Evolutionary conservation across 2,888 invertebrate genomes (phyloP), one percentile per base, ranked within the genome.

Genomic region (Philereme vetulata): DNA sequence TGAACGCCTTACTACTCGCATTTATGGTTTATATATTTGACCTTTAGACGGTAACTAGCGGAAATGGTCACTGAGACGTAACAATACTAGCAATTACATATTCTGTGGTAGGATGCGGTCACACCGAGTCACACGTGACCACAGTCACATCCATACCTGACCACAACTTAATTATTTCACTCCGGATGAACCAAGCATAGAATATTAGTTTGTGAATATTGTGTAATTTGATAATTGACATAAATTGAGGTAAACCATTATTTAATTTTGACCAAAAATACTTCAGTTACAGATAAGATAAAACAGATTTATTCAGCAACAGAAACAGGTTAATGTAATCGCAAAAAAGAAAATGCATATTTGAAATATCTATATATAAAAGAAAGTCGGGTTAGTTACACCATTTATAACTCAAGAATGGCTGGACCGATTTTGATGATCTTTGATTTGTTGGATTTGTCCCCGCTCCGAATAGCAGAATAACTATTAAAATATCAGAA

Each of bases 31-130:
- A 40, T 40, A 9, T 21, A 7, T 34, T 43, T 55, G 55, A 55
- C 42, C 51, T 51, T 59, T 59, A 9, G 34, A n/a, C 33, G 34
- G 42, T 46, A 6, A 35, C 47, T 34, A 10, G 9, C 21, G 53
- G 52, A 61, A 47, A 36, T 34, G 45, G 53, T 50, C 42, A 36
- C 40, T 51, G 36, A 54, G 43, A 44, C 38, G 33, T 45, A 21
- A 21, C 21, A 21, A 21, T 21, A 21, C 21, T 21, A 42, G 47
- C 3, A 36, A 11, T 4, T 49, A 36, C 4, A 11, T 50, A 32
- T 10, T 5, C 40, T 45, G 49, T 44, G 51, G 48, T 49, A 59
- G 58, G 62, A 62, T 58, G 62, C 44, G 60, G 60, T 60, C 35
- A 44, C 38, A 51, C 21, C 46, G 38, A 51, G 51, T 35, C 51